Percentiles rank a stretch among this genome's conserved stretches.
These are phyloP conservation scores for Syngnathoides biaculeatus DNA, from an alignment of 2,113 vertebrate species.

Conservation along the genomic window DNA sequence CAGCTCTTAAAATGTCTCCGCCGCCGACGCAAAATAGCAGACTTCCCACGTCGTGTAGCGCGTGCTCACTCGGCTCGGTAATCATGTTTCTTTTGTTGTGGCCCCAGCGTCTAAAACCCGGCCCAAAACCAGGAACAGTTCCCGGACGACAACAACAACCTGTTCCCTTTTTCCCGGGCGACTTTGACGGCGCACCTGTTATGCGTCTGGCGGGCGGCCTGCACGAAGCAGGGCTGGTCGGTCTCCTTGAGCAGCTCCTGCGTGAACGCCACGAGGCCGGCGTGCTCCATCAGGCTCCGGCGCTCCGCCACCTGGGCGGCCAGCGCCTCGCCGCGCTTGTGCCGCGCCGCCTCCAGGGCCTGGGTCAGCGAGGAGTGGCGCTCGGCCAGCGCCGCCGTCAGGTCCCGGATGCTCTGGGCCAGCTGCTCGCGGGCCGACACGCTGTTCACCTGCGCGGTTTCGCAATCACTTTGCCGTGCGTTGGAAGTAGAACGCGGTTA, in stretches of 20 bases:
- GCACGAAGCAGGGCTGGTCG: constrained; percentile 90
- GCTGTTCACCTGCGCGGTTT: constrained; percentile 78
- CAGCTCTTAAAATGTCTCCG: background rate
- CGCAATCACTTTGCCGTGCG: rapidly evolving
- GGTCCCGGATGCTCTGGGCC: constrained; percentile 82
- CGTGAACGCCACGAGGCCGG: constrained; percentile 87
- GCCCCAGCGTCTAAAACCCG: background rate
- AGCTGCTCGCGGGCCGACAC: constrained; percentile 87
- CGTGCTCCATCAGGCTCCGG: constrained; percentile 86
- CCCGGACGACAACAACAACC: background rate
- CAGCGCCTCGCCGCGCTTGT: constrained; percentile 80
- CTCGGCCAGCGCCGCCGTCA: constrained; percentile 83
- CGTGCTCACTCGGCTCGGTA: background rate
- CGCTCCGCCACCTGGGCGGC: constrained; percentile 82
- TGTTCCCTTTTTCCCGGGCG: background rate
- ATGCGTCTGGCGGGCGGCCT: constrained; percentile 88
- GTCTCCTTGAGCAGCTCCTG: constrained; percentile 93
- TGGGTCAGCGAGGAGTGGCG: constrained; percentile 79
- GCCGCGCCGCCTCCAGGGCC: constrained; percentile 82
- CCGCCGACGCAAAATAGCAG: background rate
- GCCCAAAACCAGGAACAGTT: background rate
- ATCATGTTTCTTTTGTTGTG: background rate
- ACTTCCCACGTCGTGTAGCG: background rate
- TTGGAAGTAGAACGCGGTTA: too few relatives aligned
- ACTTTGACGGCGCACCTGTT: constrained; percentile 75